These are phyloP conservation scores for Accipiter virgatus DNA, from an alignment of 2,113 vertebrate genomes.

Conservation along the genomic window DNA sequence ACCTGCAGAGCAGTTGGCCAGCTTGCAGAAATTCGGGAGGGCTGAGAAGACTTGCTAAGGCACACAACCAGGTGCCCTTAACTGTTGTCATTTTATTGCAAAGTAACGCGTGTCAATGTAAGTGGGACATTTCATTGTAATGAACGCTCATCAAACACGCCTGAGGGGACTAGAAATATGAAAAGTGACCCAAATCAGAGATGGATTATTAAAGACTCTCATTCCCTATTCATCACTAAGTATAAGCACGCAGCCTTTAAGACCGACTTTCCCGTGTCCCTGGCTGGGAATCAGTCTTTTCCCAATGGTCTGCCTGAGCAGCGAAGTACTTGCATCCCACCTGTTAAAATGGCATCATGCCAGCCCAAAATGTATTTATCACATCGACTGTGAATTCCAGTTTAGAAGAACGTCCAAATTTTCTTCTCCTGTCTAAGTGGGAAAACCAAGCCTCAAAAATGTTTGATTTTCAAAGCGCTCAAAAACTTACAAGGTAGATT, in stretches of 20 bases:
- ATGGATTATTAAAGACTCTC: background rate
- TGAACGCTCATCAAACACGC: background rate
- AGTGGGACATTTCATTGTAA: background rate
- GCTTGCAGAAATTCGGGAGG: background rate
- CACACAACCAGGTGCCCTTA: background rate
- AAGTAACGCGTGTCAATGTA: background rate
- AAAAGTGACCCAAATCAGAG: background rate
- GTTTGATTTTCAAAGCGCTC: background rate
- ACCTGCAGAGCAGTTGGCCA: background rate
- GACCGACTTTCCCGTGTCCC: background rate
- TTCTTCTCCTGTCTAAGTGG: background rate
- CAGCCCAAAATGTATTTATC: background rate
- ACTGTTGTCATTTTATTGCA: background rate
- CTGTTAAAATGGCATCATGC: background rate
- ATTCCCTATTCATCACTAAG: background rate
- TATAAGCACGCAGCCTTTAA: background rate
- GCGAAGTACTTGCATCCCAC: background rate
- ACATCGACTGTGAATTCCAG: background rate
- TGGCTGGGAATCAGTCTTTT: background rate
- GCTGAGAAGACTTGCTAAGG: background rate
- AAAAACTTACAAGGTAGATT: background rate
- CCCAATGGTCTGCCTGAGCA: background rate
- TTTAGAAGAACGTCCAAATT: background rate
- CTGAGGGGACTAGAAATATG: background rate
- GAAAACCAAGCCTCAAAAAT: background rate